Conservation (phyloP, 1,140 invertebrate genomes). For the Myzus persicae region DNA sequence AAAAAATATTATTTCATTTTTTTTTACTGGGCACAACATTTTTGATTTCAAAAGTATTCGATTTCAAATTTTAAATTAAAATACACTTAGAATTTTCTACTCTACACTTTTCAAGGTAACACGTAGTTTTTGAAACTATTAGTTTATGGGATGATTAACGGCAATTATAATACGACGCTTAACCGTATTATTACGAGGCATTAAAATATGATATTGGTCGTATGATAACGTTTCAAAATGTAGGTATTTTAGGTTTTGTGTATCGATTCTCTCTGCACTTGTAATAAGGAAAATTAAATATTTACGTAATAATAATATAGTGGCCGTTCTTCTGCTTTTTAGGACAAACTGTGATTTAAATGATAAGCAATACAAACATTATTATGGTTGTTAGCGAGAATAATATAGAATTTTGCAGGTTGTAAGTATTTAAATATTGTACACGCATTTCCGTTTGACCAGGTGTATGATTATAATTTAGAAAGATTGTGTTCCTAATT, state of each 20-base stretch:
- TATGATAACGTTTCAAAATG: background rate
- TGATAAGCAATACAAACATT: background rate
- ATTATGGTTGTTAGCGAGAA: background rate
- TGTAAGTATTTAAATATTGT: background rate
- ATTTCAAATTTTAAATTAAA: background rate
- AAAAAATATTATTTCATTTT: background rate
- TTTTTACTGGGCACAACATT: too few species aligned
- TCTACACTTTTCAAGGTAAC: background rate
- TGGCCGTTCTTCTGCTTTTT: background rate
- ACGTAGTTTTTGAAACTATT: background rate
- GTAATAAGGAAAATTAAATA: background rate
- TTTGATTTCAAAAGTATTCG: background rate
- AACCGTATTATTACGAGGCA: background rate
- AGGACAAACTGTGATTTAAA: background rate
- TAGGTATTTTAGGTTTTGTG: background rate
- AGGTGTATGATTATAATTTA: background rate
- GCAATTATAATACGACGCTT: background rate
- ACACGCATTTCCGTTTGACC: background rate
- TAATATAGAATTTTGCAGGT: background rate
- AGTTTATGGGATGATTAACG: background rate
- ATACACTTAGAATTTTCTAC: background rate
- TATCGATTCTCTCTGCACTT: background rate
- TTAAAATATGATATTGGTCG: background rate
- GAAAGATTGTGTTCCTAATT: background rate
- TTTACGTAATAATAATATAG: background rate